Percentiles rank a stretch among this genome's conserved stretches.
phyloP scores from a whole-genome alignment of 2,888 invertebrate species.

The Eupsilia transversa region DNA sequence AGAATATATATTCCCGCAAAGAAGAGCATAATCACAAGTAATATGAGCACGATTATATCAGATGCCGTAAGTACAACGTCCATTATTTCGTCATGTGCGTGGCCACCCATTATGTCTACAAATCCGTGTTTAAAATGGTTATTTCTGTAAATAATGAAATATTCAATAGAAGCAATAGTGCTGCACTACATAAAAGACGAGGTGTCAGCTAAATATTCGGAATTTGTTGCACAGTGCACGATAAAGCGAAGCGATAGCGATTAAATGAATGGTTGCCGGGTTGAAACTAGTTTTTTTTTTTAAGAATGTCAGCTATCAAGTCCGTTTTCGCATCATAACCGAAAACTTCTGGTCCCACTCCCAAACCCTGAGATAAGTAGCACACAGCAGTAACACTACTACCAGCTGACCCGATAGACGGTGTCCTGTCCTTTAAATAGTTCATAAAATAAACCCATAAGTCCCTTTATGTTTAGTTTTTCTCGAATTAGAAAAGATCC shows the following conservation, averaged over 20 bases:
- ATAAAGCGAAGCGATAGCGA: conserved; percentile 39
- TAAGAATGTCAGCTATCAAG: not conserved
- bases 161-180: conserved; percentile 39
- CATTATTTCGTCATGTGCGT: conserved; percentile 78
- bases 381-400: too few species aligned
- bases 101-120: conserved; percentile 66
- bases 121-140: conserved; percentile 50
- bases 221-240: conserved; percentile 11
- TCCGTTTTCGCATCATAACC: not conserved
- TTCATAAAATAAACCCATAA: not conserved
- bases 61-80: conserved; percentile 68
- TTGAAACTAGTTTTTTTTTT: not conserved
- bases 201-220: conserved; percentile 36
- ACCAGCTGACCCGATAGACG: not conserved
- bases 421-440: not conserved
- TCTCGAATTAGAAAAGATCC: accelerated
- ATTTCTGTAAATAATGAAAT: conserved; percentile 58
- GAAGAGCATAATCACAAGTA: conserved; percentile 70
- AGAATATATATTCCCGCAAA: conserved; percentile 67
- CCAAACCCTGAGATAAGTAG: not conserved
- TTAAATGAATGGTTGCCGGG: not conserved
- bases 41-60: conserved; percentile 71
- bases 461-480: not conserved
- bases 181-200: conserved; percentile 46
- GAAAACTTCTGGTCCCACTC: not conserved